phyloP scores from a whole-genome alignment of 2,113 vertebrate species.

The Ardeotis arabs region DNA sequence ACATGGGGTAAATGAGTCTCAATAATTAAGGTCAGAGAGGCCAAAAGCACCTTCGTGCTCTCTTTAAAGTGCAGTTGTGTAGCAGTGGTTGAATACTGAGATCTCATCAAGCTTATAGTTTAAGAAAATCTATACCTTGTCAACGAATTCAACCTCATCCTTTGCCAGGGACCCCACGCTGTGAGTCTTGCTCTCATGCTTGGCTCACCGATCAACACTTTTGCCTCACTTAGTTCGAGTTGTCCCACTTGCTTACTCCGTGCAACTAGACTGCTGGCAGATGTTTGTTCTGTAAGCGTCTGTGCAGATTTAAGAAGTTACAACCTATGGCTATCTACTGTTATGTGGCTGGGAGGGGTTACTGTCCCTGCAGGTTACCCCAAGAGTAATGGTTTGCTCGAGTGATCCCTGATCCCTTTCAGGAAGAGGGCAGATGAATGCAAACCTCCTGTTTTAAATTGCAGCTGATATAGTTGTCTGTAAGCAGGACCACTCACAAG shows the following conservation, averaged over 20 bases:
- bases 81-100: not conserved
- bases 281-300: not conserved
- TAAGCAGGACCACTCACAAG: not conserved
- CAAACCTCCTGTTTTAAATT: not conserved
- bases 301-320: not conserved
- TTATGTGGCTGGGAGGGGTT: not conserved
- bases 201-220: not conserved
- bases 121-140: not conserved
- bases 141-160: not conserved
- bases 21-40: not conserved
- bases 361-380: not conserved
- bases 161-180: not conserved
- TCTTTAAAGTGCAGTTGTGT: not conserved
- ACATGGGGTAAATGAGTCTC: not conserved
- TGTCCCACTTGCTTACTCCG: not conserved
- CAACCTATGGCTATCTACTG: not conserved
- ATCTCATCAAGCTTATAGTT: not conserved
- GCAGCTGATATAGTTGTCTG: not conserved
- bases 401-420: not conserved
- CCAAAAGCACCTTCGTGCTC: not conserved
- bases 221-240: not conserved
- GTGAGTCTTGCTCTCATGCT: not conserved
- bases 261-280: not conserved
- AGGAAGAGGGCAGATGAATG: not conserved
- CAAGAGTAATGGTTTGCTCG: not conserved